phyloP scores from a whole-genome alignment of 1,140 invertebrate species.

The Papilio xuthus region DNA sequence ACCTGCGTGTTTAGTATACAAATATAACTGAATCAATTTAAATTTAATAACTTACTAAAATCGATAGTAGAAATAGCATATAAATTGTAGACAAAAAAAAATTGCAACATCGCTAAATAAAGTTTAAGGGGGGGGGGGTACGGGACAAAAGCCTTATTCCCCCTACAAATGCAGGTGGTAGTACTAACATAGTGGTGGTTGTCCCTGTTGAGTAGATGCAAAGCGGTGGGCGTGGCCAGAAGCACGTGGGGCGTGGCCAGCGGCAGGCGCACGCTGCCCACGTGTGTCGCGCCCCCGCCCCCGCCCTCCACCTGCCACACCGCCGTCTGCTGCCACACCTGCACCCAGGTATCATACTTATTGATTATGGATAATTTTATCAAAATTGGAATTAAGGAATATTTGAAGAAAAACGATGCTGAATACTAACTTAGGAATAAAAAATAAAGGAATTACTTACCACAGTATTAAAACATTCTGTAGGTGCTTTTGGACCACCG shows the following conservation, averaged over 20 bases:
- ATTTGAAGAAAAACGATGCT: too few species aligned
- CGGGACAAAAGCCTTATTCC: too few species aligned
- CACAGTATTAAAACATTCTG: conserved; percentile 86
- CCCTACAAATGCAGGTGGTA: neutral
- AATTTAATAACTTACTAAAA: too few species aligned
- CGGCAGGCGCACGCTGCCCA: conserved; percentile 44
- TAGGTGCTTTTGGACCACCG: conserved; percentile 60
- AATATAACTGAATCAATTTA: too few species aligned
- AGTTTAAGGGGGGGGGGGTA: too few species aligned
- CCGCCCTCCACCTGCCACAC: conserved; percentile 55
- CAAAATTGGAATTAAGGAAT: too few species aligned
- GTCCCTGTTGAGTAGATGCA: conserved; percentile 56
- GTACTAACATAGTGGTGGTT: conserved; percentile 59
- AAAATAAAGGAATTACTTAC: conserved; percentile 76
- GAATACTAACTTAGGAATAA: neutral
- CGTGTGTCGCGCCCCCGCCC: conserved; percentile 41
- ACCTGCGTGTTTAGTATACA: too few species aligned
- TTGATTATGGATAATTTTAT: too few species aligned
- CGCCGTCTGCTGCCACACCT: conserved; percentile 65
- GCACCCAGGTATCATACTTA: too few species aligned
- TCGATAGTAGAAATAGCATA: too few species aligned
- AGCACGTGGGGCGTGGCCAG: conserved; percentile 49
- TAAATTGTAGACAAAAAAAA: too few species aligned
- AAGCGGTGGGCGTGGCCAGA: conserved; percentile 50
- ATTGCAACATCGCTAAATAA: too few species aligned